phyloP scores from a whole-genome alignment of 2,113 vertebrate genomes.

The Pseudorectes ferrugineus region DNA sequence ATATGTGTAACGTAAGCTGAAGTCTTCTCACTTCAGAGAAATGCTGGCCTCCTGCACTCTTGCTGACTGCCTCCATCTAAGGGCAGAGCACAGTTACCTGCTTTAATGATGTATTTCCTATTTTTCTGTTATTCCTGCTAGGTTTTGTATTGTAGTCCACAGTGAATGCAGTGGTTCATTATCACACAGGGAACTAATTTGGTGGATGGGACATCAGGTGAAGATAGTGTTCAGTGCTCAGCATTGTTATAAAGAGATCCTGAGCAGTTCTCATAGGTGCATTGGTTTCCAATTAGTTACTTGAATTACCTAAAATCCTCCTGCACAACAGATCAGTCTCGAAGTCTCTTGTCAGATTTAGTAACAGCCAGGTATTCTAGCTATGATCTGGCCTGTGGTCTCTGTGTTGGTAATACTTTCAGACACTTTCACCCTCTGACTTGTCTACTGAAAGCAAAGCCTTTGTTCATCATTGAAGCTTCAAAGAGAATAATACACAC shows the following conservation, averaged over 20 bases:
- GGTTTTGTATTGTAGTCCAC: background rate
- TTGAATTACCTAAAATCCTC: background rate
- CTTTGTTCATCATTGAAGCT: background rate
- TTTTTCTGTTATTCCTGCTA: background rate
- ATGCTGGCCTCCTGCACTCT: fast-evolving
- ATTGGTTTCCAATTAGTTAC: background rate
- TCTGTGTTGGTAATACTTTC: background rate
- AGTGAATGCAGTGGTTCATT: background rate
- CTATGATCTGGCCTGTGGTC: background rate
- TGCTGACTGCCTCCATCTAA: background rate
- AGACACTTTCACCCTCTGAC: background rate
- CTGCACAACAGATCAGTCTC: background rate
- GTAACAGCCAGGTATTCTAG: background rate
- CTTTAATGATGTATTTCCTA: background rate
- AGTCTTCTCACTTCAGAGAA: background rate
- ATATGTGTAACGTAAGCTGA: background rate
- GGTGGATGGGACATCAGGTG: background rate
- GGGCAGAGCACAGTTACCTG: background rate
- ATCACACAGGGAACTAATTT: background rate
- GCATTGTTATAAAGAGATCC: background rate
- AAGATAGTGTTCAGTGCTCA: background rate
- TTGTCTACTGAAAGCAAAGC: background rate
- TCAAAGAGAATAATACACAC: background rate
- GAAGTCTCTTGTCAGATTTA: background rate
- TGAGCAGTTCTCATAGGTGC: background rate